phyloP scores from a whole-genome alignment of 1,140 invertebrate species.

The Homalodisca vitripennis region DNA sequence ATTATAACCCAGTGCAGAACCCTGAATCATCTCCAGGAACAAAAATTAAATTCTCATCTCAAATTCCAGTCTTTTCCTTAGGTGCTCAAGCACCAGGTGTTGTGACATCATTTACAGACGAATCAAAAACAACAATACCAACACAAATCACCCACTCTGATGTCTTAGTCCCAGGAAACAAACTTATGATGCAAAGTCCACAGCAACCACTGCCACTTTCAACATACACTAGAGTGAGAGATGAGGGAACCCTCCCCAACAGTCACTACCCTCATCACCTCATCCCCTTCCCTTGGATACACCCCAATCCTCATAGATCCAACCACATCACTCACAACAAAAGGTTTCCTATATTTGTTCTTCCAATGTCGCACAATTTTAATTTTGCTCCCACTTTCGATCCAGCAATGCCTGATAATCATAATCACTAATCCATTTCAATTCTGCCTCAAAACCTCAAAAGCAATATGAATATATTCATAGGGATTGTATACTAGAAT shows the following conservation, averaged over 20 bases:
- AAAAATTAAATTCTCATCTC: background rate
- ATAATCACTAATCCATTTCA: slow-evolving; percentile 5
- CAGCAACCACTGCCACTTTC: too few relatives aligned
- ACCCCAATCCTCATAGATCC: background rate
- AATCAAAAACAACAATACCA: too few relatives aligned
- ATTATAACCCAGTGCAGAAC: background rate
- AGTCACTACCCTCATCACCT: background rate
- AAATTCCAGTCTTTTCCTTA: background rate
- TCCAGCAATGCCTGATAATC: background rate
- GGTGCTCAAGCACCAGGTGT: too few relatives aligned
- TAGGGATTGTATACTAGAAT: too few relatives aligned
- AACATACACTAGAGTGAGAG: background rate
- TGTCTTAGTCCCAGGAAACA: too few relatives aligned
- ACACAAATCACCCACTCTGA: too few relatives aligned
- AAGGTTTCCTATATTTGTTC: slow-evolving; percentile 1
- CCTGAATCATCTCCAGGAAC: background rate
- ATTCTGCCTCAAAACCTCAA: too few relatives aligned
- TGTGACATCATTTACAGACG: too few relatives aligned
- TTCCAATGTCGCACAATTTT: slow-evolving; percentile 13
- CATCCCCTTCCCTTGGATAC: background rate
- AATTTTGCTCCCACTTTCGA: slow-evolving; percentile 11
- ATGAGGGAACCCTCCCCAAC: background rate
- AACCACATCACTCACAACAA: background rate
- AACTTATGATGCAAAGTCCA: too few relatives aligned
- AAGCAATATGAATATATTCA: too few relatives aligned